Evolutionary conservation across 2,797 vertebrate genomes (phyloP).

Genomic region (Oryzias sinensis): DNA sequence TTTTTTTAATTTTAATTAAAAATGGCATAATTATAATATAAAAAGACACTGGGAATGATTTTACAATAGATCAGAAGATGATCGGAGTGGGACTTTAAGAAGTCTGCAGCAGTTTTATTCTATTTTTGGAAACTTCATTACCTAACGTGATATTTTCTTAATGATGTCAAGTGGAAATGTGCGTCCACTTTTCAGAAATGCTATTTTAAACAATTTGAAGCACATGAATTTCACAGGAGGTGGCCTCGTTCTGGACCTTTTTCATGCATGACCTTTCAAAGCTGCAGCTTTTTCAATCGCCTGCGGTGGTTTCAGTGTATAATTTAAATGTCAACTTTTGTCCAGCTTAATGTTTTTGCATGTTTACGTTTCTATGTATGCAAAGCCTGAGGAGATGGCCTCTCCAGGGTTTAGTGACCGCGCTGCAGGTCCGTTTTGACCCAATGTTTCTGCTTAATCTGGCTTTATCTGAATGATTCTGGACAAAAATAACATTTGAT

Average conservation of each 20-base stretch:
- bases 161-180: too few species aligned
- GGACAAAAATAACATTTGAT: conserved; percentile 19
- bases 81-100: too few species aligned
- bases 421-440: conserved; percentile 9
- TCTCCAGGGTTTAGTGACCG: not conserved
- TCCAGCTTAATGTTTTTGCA: conserved; percentile 15
- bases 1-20: too few species aligned
- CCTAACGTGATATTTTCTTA: too few species aligned
- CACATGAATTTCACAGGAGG: not conserved
- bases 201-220: not conserved
- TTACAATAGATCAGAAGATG: too few species aligned
- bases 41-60: too few species aligned
- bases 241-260: conserved; percentile 14
- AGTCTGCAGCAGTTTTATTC: too few species aligned
- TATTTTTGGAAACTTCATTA: too few species aligned
- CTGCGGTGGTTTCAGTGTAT: conserved; percentile 26
- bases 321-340: conserved; percentile 54
- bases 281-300: conserved; percentile 28
- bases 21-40: too few species aligned
- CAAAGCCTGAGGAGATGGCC: conserved; percentile 21
- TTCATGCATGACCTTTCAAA: conserved; percentile 53
- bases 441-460: conserved; percentile 25
- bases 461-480: conserved; percentile 17
- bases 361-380: conserved; percentile 26
- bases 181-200: too few species aligned